Conservation (phyloP, 2,888 invertebrate species). For the Cephonodes hylas region DNA sequence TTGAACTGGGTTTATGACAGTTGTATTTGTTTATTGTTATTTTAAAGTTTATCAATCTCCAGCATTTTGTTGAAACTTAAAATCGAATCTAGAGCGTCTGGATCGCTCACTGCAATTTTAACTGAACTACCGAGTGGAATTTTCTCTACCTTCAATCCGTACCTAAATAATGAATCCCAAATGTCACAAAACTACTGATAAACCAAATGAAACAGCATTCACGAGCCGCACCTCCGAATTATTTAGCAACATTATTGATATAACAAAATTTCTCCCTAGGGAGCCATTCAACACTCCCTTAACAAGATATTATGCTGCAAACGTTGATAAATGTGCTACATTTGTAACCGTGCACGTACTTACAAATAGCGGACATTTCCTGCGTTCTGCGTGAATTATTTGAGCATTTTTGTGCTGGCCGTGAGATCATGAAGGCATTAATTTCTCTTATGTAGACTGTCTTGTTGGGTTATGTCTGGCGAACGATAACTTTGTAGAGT, state of each 20-base stretch:
- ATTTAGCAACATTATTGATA: neutral
- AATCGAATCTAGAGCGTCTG: too few relatives aligned
- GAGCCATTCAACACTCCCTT: constrained; percentile 14
- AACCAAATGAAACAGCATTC: neutral
- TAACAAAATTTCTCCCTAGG: constrained; percentile 16
- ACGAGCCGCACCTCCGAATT: neutral
- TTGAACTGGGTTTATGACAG: neutral
- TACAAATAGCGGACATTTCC: too few relatives aligned
- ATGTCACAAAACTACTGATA: too few relatives aligned
- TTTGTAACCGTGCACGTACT: neutral
- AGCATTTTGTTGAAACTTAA: too few relatives aligned
- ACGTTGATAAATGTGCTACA: neutral
- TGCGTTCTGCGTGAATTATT: neutral
- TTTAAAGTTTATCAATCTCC: too few relatives aligned
- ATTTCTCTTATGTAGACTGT: neutral
- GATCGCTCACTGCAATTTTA: too few relatives aligned
- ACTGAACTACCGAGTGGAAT: too few relatives aligned
- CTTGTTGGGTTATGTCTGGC: too few relatives aligned
- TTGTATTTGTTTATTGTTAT: too few relatives aligned
- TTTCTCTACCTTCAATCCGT: too few relatives aligned
- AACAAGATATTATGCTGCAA: neutral
- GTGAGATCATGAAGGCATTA: neutral
- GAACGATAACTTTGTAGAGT: too few relatives aligned
- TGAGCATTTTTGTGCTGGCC: neutral
- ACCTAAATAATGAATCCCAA: too few relatives aligned